These are phyloP conservation scores for Mercenaria mercenaria DNA, from an alignment of 1,140 invertebrate genomes.

Conservation along the genomic window DNA sequence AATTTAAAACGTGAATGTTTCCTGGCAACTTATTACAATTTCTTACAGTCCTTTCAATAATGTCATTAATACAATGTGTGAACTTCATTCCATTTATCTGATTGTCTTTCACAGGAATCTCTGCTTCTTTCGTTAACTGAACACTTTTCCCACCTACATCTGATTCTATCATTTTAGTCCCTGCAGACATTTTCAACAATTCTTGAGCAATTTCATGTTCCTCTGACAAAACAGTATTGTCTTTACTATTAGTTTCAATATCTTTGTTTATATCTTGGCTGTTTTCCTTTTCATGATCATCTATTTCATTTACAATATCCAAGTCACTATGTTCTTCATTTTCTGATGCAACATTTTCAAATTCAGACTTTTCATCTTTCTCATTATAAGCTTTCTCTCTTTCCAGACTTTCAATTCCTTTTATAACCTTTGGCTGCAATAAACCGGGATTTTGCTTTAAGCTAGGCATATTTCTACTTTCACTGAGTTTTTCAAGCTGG, in stretches of 20 bases:
- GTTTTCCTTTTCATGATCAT: background rate
- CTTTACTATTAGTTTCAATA: background rate
- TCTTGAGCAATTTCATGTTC: conserved; percentile 48
- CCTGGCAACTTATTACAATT: background rate
- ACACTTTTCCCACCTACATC: background rate
- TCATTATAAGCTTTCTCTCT: background rate
- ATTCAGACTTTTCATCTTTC: background rate
- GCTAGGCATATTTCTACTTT: background rate
- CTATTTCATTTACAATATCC: background rate
- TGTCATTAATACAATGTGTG: background rate
- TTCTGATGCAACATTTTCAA: background rate
- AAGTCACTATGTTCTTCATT: background rate
- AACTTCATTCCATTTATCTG: background rate
- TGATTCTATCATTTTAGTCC: background rate
- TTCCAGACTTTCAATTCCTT: background rate
- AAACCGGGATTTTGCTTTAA: background rate
- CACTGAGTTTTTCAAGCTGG: background rate
- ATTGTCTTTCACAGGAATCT: background rate
- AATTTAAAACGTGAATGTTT: background rate
- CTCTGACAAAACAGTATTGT: background rate
- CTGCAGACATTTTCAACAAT: conserved; percentile 30
- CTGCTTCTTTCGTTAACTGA: background rate
- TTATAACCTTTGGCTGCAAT: background rate
- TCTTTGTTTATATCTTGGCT: background rate
- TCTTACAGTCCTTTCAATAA: background rate